Evolutionary conservation across 2,797 vertebrate species (phyloP), one percentile per base, ranked within the genome.

Genomic region (Anguilla anguilla): DNA sequence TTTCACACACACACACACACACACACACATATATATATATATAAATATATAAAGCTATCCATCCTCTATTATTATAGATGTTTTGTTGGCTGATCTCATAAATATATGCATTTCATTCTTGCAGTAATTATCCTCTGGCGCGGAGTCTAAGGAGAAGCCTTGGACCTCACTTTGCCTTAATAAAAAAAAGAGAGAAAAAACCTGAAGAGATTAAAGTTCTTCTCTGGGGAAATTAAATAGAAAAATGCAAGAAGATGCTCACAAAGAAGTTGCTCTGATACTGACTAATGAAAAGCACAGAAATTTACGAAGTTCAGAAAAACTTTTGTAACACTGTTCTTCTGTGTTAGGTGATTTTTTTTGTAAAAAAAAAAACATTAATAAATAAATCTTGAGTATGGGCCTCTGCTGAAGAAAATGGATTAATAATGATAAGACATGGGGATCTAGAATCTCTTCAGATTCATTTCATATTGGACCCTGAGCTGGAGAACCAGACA

Each of bases 201-300:
- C 15, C 51, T 79, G 86, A 91, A 88, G 86, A 87, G 88, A 93
- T 90, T 90, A 91, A 89, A 86, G 83, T 88, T 87, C 81, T 90
- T 90, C 91, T 77, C 84, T 4, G 46, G 88, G 89, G 90, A 90
- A 90, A 77, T 85, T 77, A 88, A 17, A 74, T 69, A 15, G 11
- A 84, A 82, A 22, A 46, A 59, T 61, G 28, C 85, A 57, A 11
- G 86, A 89, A 90, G 89, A 90, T 89, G 91, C 88, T 87, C 88
- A 88, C 85, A 90, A 87, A 89, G 92, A 92, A 91, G 89, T 90
- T 83, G 81, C 87, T 86, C 86, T 85, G 86, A 69, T 90, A 90
- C 86, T 94, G 92, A 95, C 92, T 94, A 91, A 92, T 93, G 90
- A 92, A 93, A 91, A 87, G 86, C 86, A 91, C 90, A 91, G 83